Evolutionary conservation across 2,888 invertebrate genomes (phyloP).

Genomic region (Drosophila mettleri): DNA sequence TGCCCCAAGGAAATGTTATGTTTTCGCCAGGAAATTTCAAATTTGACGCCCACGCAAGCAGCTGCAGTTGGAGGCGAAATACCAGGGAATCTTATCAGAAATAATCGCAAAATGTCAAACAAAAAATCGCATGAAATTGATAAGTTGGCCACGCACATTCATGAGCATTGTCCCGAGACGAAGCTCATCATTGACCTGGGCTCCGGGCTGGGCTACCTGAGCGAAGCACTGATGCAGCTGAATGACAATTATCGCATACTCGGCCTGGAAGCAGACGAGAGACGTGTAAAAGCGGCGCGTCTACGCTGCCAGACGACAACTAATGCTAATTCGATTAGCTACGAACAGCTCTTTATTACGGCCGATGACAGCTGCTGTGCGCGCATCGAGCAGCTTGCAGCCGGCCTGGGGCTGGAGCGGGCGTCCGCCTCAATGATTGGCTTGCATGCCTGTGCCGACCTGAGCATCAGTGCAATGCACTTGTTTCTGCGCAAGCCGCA

Average conservation of each 20-base stretch:
- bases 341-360: conserved; percentile 87
- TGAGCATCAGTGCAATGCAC: conserved; percentile 89
- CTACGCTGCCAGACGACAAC: conserved; percentile 86
- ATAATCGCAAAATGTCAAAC: conserved; percentile 82
- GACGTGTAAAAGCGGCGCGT: conserved; percentile 87
- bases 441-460: conserved; percentile 92
- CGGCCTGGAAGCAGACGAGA: conserved; percentile 88
- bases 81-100: background rate
- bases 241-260: conserved; percentile 87
- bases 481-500: conserved; percentile 87
- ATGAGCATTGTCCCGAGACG: conserved; percentile 79
- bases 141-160: conserved; percentile 86
- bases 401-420: conserved; percentile 68
- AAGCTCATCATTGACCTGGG: conserved; percentile 90
- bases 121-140: conserved; percentile 91
- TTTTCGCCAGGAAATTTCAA: conserved; percentile 74
- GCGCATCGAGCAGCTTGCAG: conserved; percentile 85
- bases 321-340: conserved; percentile 86
- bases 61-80: background rate
- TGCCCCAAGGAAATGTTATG: conserved; percentile 20
- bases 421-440: conserved; percentile 86
- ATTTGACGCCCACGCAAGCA: conserved; percentile 62
- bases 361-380: conserved; percentile 85
- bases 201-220: conserved; percentile 91
- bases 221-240: conserved; percentile 87